Conservation (phyloP, 2,888 invertebrate genomes). For the Pardosa pseudoannulata region DNA sequence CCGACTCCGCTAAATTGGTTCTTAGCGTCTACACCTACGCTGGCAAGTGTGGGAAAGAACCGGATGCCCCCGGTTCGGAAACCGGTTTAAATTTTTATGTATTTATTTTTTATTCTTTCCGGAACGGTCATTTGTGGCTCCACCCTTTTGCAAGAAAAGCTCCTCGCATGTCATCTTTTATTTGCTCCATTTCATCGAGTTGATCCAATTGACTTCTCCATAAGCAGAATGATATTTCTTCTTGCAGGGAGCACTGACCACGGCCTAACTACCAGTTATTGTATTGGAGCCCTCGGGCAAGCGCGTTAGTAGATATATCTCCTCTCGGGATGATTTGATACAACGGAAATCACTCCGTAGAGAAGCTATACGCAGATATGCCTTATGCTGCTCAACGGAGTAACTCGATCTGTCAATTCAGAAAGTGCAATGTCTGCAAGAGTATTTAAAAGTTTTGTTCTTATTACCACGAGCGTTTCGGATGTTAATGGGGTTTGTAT, state of each 20-base stretch:
- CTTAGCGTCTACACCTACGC: constrained; percentile 52
- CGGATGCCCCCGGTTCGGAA: constrained; percentile 52
- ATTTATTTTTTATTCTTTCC: background rate
- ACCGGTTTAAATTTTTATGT: constrained; percentile 42
- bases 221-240: background rate
- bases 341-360: no score
- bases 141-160: constrained; percentile 33
- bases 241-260: background rate
- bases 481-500: no score
- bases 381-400: no score
- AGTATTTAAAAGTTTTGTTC: no score
- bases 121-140: constrained; percentile 35
- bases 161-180: constrained; percentile 26
- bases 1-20: constrained; percentile 53
- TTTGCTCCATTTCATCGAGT: constrained; percentile 55
- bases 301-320: background rate
- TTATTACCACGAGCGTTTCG: no score
- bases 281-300: background rate
- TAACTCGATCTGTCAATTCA: no score
- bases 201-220: constrained; percentile 43
- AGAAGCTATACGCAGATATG: no score
- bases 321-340: no score
- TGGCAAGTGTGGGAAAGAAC: constrained; percentile 57
- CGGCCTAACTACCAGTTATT: background rate
- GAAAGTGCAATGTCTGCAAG: no score